Base-by-base conservation (phyloP, 2,113 vertebrate genomes). In the Sinocyclocheilus anophthalmus region DNA sequence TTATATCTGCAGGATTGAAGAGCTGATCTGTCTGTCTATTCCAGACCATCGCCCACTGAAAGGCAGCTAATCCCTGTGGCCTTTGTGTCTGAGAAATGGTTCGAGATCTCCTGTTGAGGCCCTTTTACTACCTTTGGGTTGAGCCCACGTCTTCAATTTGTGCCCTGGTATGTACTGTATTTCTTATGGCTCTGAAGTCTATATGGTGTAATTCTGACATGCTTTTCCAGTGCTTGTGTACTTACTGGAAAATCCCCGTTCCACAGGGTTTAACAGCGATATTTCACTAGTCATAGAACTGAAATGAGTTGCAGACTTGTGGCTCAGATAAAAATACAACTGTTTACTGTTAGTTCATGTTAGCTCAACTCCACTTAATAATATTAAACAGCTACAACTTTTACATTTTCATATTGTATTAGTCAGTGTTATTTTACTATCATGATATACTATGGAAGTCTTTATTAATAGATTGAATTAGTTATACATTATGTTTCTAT, bases 1-100 rank as follows among this genome's bases (percentile, higher is more conserved):
- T 78, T 61, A 61, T 78, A 70, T 85, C 57, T 82, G 76, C 69
- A 33, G 30, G 77, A 81, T 61, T 80, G 65, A 67, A 78, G 61
- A 69, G 22, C 30, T 70, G 83, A 73, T 88, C 18, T 84, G 39
- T 95, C 88, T 92, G 90, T 92, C 89, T 72, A 0, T 92, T 92
- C 69, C 95, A 99, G 98, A 95, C 96, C 96, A 86, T 97, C 97
- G 70, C 96, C 98, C 89, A 97, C 97, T 39, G 98, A 99, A 91
- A 95, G 98, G 93, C 98, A 99, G 92, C 97, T 99, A 90, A 99
- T 99, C 93, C 98, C 98, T 26, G 98, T 99, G 96, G 98, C 98
- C 97, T 99, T 99, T 91, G 98, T 99, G 95, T 99, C 98, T 91
- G 98, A 99, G 95, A 99, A 99, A 94, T 99, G 98, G 98, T 99